Evolutionary conservation across 2,113 vertebrate species (phyloP).

Genomic region (Romanogobio albipinnatus): DNA sequence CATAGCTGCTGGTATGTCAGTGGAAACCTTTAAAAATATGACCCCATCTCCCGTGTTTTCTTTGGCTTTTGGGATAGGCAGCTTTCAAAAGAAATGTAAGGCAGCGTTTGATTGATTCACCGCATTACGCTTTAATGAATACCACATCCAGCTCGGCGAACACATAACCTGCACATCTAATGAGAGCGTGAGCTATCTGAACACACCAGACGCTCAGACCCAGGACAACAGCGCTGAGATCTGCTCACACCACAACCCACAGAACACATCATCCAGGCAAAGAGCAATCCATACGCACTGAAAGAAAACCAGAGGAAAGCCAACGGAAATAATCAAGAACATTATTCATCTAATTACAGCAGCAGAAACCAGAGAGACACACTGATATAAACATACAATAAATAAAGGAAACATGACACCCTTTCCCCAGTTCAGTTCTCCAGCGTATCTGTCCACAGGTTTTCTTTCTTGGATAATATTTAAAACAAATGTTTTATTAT

Average conservation of each 20-base stretch:
- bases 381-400: not conserved
- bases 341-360: not conserved
- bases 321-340: not conserved
- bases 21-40: slow-evolving; percentile 71
- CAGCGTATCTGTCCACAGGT: too few relatives aligned
- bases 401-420: too few relatives aligned
- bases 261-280: not conserved
- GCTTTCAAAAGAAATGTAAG: slow-evolving; percentile 67
- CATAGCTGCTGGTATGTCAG: slow-evolving; percentile 69
- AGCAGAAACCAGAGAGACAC: not conserved
- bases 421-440: too few relatives aligned
- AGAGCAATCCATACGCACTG: not conserved
- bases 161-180: slow-evolving; percentile 34
- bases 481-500: too few relatives aligned
- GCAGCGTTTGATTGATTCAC: slow-evolving; percentile 64
- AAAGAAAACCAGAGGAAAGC: not conserved
- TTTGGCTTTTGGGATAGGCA: slow-evolving; percentile 67
- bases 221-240: not conserved
- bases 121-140: slow-evolving; percentile 65
- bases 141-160: slow-evolving; percentile 53
- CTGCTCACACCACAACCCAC: not conserved
- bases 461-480: too few relatives aligned
- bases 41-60: slow-evolving; percentile 67
- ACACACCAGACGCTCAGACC: not conserved
- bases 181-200: not conserved